These are phyloP conservation scores for Automeris io DNA, from an alignment of 2,888 invertebrate species.

Conservation along the genomic window DNA sequence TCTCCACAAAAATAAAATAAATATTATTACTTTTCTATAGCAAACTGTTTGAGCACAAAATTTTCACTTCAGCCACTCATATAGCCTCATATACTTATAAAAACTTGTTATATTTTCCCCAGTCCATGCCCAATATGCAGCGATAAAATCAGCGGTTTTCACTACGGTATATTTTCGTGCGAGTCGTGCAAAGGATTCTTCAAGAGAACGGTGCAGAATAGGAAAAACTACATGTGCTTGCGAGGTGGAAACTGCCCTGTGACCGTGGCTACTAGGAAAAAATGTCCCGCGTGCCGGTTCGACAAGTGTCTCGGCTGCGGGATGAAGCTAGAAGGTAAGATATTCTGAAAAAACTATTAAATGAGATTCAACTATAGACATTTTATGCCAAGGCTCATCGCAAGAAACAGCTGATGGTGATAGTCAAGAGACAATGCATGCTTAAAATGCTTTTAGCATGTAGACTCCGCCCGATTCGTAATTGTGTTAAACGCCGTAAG, in stretches of 20 bases:
- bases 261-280: slow-evolving; percentile 94
- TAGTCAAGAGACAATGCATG: too few species aligned
- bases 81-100: too few species aligned
- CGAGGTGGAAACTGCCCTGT: slow-evolving; percentile 94
- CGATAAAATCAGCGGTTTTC: slow-evolving; percentile 97
- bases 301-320: slow-evolving; percentile 97
- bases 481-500: too few species aligned
- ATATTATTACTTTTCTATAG: too few species aligned
- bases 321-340: slow-evolving; percentile 94
- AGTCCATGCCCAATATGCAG: slow-evolving; percentile 97
- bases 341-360: too few species aligned
- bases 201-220: slow-evolving; percentile 98
- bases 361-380: too few species aligned
- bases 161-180: slow-evolving; percentile 98
- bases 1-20: too few species aligned
- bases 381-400: neutral
- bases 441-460: too few species aligned
- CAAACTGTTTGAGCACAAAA: too few species aligned
- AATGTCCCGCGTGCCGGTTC: slow-evolving; percentile 97
- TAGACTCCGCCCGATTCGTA: too few species aligned
- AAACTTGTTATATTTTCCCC: slow-evolving; percentile 21
- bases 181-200: slow-evolving; percentile 99
- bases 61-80: too few species aligned
- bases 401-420: neutral
- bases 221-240: slow-evolving; percentile 96